Conservation (phyloP, 1,140 invertebrate species). For the Rhyzopertha dominica region DNA sequence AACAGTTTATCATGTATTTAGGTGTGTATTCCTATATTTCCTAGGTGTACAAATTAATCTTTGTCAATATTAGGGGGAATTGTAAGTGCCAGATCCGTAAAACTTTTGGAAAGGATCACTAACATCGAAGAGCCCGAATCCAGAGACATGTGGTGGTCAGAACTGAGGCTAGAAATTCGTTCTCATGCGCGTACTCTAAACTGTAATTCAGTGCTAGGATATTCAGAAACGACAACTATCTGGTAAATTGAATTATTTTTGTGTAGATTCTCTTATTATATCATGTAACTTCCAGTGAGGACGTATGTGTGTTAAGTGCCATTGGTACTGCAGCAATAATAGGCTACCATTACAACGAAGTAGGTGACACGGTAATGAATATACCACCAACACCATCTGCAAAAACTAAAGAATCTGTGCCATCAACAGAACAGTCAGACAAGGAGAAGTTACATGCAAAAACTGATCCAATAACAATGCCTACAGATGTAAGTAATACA, state of each 20-base stretch:
- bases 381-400: conserved; percentile 16
- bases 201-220: conserved; percentile 92
- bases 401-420: conserved; percentile 27
- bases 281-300: conserved; percentile 63
- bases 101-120: conserved; percentile 75
- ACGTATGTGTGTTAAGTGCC: conserved; percentile 90
- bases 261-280: conserved; percentile 1
- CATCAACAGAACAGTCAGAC: too few species aligned
- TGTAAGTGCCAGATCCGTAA: conserved; percentile 81
- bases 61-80: conserved; percentile 67
- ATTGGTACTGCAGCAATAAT: conserved; percentile 89
- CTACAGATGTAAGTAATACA: too few species aligned
- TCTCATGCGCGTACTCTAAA: conserved; percentile 84
- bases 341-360: conserved; percentile 50
- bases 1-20: conserved; percentile 82
- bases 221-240: conserved; percentile 83
- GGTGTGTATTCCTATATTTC: conserved; percentile 66
- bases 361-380: conserved; percentile 18
- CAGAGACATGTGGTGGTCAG: conserved; percentile 95
- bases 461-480: too few species aligned
- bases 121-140: conserved; percentile 84
- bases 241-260: conserved; percentile 55
- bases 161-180: conserved; percentile 88
- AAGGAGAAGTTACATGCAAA: too few species aligned
- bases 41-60: too few species aligned